phyloP scores from a whole-genome alignment of 2,113 vertebrate genomes.

The Phyllostomus discolor region DNA sequence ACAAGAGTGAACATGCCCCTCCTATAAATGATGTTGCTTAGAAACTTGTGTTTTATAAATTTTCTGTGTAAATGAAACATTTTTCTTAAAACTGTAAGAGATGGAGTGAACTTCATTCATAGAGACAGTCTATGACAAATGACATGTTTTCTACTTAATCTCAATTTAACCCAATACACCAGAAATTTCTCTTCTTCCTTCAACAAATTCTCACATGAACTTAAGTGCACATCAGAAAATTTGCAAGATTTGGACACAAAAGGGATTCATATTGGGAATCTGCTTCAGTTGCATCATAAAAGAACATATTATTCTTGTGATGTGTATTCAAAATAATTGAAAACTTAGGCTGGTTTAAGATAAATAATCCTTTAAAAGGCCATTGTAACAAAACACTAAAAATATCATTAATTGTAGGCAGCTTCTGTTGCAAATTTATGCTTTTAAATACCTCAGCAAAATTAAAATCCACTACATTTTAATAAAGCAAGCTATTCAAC shows the following conservation, averaged over 20 bases:
- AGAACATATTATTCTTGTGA: not conserved
- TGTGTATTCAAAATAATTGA: not conserved
- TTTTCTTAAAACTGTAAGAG: not conserved
- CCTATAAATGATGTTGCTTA: not conserved
- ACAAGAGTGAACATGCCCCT: not conserved
- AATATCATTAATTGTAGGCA: not conserved
- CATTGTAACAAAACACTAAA: constrained; percentile 2
- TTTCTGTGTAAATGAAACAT: not conserved
- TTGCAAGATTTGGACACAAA: not conserved
- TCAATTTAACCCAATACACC: not conserved
- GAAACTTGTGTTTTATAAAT: not conserved
- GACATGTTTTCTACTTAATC: not conserved
- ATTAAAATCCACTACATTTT: not conserved
- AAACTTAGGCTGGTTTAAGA: constrained; percentile 43
- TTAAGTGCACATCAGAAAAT: not conserved
- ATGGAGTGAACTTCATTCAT: not conserved
- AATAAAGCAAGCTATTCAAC: not conserved
- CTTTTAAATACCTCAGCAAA: constrained; percentile 47
- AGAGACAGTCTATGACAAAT: not conserved
- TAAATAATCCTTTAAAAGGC: constrained; percentile 53
- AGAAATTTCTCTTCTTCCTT: not conserved
- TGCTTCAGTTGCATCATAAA: not conserved
- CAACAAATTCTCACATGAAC: not conserved
- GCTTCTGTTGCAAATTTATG: not conserved
- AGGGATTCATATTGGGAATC: not conserved